phyloP scores from a whole-genome alignment of 1,140 invertebrate species.

The Euura saliciscinereae region DNA sequence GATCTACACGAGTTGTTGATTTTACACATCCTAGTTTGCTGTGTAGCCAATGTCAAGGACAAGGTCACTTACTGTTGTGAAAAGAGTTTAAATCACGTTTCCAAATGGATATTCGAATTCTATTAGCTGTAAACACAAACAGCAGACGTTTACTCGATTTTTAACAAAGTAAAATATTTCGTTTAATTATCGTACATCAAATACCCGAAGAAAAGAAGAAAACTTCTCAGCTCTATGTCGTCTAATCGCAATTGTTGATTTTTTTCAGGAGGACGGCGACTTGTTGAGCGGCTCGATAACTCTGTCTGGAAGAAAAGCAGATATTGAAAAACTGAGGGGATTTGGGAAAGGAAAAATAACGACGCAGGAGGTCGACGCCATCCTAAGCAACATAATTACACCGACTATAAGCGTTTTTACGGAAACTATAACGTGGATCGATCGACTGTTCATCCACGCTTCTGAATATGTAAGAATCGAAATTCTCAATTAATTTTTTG shows the following conservation, averaged over 20 bases:
- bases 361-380: slow-evolving; percentile 40
- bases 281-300: slow-evolving; percentile 31
- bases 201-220: too few species aligned
- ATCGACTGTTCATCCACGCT: slow-evolving; percentile 11
- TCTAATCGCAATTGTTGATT: neutral
- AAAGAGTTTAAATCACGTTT: too few species aligned
- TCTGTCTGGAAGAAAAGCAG: slow-evolving; percentile 31
- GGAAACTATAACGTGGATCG: slow-evolving; percentile 19
- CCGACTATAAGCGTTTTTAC: slow-evolving; percentile 15
- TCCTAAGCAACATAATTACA: slow-evolving; percentile 36
- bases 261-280: slow-evolving; percentile 31
- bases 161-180: too few species aligned
- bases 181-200: too few species aligned
- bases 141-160: too few species aligned
- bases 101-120: too few species aligned
- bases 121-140: too few species aligned
- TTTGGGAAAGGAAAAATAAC: slow-evolving; percentile 35
- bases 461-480: slow-evolving; percentile 19
- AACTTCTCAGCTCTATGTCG: too few species aligned
- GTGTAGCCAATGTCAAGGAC: too few species aligned
- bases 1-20: too few species aligned
- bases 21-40: too few species aligned
- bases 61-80: too few species aligned
- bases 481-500: slow-evolving; percentile 30
- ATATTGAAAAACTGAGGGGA: slow-evolving; percentile 36